Conservation (phyloP, 2,113 vertebrate genomes). For the Eubucco bourcierii region DNA sequence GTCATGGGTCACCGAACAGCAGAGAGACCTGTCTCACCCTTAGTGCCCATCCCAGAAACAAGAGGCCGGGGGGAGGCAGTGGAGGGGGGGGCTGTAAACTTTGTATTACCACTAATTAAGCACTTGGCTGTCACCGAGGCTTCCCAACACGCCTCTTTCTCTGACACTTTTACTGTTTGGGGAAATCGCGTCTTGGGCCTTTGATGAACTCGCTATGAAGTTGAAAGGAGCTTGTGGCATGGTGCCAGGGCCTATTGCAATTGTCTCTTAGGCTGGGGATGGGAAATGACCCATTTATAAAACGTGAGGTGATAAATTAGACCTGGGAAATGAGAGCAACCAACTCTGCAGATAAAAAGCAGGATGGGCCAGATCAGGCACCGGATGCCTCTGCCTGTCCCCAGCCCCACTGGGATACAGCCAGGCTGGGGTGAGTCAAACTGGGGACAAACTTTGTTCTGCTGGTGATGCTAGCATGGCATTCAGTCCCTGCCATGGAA, state of each 20-base stretch:
- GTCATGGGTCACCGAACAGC: constrained; percentile 18
- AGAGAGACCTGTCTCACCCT: constrained; percentile 48
- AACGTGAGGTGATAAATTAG: constrained; percentile 44
- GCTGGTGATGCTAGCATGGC: neutral
- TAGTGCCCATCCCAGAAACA: constrained; percentile 32
- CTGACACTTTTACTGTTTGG: constrained; percentile 73
- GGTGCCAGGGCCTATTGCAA: neutral
- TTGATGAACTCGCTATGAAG: constrained; percentile 60
- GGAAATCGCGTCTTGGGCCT: constrained; percentile 60
- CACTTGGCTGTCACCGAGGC: constrained; percentile 53
- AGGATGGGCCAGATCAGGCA: neutral
- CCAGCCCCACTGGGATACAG: neutral
- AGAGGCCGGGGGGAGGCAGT: accelerated
- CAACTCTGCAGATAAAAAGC: neutral
- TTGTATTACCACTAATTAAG: constrained; percentile 63
- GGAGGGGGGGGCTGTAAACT: constrained; percentile 26
- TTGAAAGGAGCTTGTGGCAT: constrained; percentile 21
- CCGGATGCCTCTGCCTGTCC: neutral
- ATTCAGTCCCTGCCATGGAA: accelerated
- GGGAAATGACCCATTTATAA: constrained; percentile 60
- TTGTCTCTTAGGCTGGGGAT: constrained; percentile 34
- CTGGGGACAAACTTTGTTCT: neutral
- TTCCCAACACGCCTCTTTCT: constrained; percentile 55
- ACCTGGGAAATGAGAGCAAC: constrained; percentile 17
- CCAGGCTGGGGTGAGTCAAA: neutral